phyloP scores from a whole-genome alignment of 2,113 vertebrate species.

The Pyrgilauda ruficollis region DNA sequence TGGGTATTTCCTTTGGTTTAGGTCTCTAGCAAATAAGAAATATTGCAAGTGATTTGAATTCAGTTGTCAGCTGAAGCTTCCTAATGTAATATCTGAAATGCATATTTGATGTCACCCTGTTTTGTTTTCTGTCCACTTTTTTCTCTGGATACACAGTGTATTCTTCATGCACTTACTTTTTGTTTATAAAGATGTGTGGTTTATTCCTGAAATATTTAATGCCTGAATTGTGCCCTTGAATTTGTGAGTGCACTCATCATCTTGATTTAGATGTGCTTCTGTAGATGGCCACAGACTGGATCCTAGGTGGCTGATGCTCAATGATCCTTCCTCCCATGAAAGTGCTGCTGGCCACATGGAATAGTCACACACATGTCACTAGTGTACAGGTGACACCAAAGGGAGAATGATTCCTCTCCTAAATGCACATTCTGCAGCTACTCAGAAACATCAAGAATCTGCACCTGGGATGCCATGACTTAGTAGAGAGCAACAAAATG shows the following conservation, averaged over 20 bases:
- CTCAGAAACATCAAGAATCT: background rate
- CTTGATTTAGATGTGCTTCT: background rate
- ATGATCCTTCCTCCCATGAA: background rate
- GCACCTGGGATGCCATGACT: background rate
- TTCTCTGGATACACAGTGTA: background rate
- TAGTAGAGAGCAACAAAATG: background rate
- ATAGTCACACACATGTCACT: background rate
- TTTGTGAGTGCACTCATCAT: background rate
- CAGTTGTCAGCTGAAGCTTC: background rate
- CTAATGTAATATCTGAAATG: background rate
- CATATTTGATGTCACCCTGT: rapidly evolving
- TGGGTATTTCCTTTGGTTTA: background rate
- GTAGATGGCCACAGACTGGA: background rate
- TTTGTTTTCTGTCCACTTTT: background rate
- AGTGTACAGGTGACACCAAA: background rate
- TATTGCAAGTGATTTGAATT: background rate
- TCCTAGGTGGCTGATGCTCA: background rate
- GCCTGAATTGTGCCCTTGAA: background rate
- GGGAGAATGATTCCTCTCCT: background rate
- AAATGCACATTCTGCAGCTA: background rate
- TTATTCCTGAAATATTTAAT: background rate
- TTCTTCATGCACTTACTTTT: background rate
- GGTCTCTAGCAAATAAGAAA: background rate
- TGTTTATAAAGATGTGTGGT: background rate
- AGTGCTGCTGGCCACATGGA: background rate